Evolutionary conservation across 2,797 vertebrate genomes (phyloP), one percentile per base, ranked within the genome.

Genomic region (Tragelaphus oryx): DNA sequence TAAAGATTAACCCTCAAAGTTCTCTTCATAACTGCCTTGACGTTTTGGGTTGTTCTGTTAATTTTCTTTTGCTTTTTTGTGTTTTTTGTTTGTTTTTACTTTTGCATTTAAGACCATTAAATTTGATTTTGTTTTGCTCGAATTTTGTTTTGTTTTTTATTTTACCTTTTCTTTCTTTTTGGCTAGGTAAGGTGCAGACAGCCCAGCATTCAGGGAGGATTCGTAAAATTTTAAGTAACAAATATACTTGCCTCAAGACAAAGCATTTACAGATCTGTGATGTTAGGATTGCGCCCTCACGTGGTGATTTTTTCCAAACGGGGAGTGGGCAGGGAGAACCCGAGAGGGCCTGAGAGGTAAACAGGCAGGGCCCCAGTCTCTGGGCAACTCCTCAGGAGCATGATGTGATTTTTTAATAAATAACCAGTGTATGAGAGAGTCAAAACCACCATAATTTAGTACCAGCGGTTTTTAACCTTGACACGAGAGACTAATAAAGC

Each of bases 91-190:
- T 99, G 98, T 99, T 99, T 99, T 99, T 98, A 98, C 98, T 99
- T 99, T 99, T 99, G 99, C 99, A 99, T 99, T 99, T 99, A 99
- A 98, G 99, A 99, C 99, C 99, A 99, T 99, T 99, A 99, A 99
- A 99, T 99, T 99, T 99, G 99, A 98, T 99, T 99, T 99, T 98
- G 98, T 99, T 99, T 99, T 99, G 99, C 99, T 98, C 98, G 98
- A 99, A 96, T 98, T 99, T 99, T 99, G 98, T 98, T 99, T 99
- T 98, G 98, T 98, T 98, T 99, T 98, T 98, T 99, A 98, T 99
- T 99, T 99, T 98, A 98, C 99, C 91, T 97, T 97, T 97, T 97
- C 97, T 98, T 97, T 98, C 98, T 98, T 97, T 98, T 99, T 98
- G 99, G 98, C 98, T 99, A 98, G 99, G 98, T 98, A 98, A 98